phyloP scores from a whole-genome alignment of 2,797 vertebrate species.

The Peromyscus nudipes region DNA sequence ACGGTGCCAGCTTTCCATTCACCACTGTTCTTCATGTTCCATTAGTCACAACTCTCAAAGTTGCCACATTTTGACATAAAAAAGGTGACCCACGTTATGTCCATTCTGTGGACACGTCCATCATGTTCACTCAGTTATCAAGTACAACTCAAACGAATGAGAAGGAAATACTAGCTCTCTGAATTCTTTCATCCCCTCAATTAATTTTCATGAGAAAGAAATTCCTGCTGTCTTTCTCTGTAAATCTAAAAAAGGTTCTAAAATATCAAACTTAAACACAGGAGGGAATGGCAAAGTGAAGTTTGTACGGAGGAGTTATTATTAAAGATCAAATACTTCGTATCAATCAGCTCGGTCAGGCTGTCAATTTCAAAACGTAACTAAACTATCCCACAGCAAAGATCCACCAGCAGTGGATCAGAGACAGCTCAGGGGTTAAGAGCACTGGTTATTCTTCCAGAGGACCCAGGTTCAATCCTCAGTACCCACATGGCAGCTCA shows the following conservation, averaged over 20 bases:
- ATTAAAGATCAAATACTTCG: background rate
- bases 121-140: background rate
- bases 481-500: background rate
- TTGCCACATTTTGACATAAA: background rate
- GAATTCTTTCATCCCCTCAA: background rate
- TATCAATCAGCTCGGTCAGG: background rate
- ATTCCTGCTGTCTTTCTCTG: background rate
- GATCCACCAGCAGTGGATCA: background rate
- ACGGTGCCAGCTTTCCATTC: background rate
- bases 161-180: conserved; percentile 19
- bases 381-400: background rate
- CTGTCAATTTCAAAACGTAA: background rate
- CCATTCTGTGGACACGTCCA: background rate
- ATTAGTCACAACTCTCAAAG: background rate
- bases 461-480: background rate
- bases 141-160: conserved; percentile 21
- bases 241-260: conserved; percentile 37
- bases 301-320: background rate
- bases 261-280: background rate
- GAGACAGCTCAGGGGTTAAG: background rate
- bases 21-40: background rate
- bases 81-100: background rate
- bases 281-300: background rate
- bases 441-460: background rate
- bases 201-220: conserved; percentile 19